Evolutionary conservation across 2,113 vertebrate species (phyloP).

Genomic region (Terrapene triunguis): DNA sequence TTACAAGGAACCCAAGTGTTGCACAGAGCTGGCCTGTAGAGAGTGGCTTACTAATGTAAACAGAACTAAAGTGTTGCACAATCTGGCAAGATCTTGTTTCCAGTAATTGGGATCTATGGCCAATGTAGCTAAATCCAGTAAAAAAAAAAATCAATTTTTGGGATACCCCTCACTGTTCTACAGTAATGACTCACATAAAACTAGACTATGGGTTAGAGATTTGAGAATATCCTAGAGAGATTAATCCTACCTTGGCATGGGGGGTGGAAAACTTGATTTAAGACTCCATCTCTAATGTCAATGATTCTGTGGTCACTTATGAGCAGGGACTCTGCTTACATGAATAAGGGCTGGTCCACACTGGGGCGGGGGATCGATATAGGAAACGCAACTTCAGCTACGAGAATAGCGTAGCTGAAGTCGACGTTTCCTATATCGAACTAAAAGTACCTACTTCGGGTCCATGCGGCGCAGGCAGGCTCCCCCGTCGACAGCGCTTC

Average conservation of each 20-base stretch:
- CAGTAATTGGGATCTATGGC: background rate
- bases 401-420: too few species aligned
- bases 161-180: background rate
- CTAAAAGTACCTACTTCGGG: too few species aligned
- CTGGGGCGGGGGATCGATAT: too few species aligned
- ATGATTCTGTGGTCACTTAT: background rate
- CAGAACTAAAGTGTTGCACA: rapidly evolving
- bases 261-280: background rate
- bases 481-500: too few species aligned
- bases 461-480: too few species aligned
- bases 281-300: background rate
- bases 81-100: rapidly evolving
- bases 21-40: background rate
- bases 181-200: background rate
- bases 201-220: background rate
- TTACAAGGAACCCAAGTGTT: background rate
- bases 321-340: background rate
- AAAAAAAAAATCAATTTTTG: background rate
- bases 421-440: too few species aligned
- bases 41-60: background rate
- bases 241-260: background rate
- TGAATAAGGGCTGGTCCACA: too few species aligned
- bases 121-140: rapidly evolving
- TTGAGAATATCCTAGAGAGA: background rate
- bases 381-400: too few species aligned